Evolutionary conservation across 2,888 invertebrate species (phyloP).

Genomic region (Acrobasis suavella): DNA sequence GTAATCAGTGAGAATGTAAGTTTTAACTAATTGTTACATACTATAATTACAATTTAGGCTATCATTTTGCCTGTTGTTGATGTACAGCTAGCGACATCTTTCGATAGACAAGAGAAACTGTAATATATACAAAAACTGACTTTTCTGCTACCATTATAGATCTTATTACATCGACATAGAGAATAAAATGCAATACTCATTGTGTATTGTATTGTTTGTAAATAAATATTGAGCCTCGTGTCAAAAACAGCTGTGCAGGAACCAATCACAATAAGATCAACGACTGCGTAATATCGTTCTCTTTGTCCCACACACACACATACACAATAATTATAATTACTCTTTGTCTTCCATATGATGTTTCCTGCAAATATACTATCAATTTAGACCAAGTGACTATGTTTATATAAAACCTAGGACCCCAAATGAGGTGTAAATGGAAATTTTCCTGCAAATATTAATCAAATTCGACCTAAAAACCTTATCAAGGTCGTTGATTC

Average conservation of each 20-base stretch:
- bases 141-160: background rate
- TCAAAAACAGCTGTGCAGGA: conserved; percentile 77
- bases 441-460: conserved; percentile 34
- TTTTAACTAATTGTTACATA: conserved; percentile 10
- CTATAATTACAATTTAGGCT: background rate
- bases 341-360: conserved; percentile 76
- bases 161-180: background rate
- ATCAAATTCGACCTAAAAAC: conserved; percentile 40
- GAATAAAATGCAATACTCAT: conserved; percentile 3
- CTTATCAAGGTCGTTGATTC: conserved; percentile 61
- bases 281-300: conserved; percentile 60
- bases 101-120: conserved; percentile 25
- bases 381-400: conserved; percentile 16
- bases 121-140: conserved; percentile 24
- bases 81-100: conserved; percentile 60
- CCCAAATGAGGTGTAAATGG: background rate
- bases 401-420: conserved; percentile 2
- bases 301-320: conserved; percentile 54
- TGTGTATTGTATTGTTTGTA: conserved; percentile 8
- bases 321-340: conserved; percentile 59
- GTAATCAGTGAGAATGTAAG: background rate
- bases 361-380: conserved; percentile 38
- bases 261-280: conserved; percentile 58
- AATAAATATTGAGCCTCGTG: conserved; percentile 37
- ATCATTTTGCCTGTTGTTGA: conserved; percentile 49